Base-by-base conservation (phyloP, 2,797 vertebrate species). In the Hemibagrus guttatus region DNA sequence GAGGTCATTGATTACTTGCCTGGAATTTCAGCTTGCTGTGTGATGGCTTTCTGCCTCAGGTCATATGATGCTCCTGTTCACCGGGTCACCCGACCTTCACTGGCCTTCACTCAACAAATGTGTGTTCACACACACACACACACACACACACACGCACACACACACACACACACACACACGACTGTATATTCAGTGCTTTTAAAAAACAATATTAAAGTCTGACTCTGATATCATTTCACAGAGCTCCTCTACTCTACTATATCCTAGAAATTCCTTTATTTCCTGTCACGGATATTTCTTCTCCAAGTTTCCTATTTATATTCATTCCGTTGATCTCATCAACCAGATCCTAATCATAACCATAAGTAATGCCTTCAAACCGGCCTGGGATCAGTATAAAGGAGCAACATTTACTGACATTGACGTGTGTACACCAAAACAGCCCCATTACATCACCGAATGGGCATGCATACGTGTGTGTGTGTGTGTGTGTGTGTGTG, bases 1-100 rank as follows among this genome's bases (percentile, higher is more conserved):
- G 72, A 81, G 79, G 74, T 83, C 83, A 88, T 59, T 63, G 17
- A 56, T 88, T 87, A 69, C 54, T 56, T 46, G 66, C 35, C n/a
- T 12, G 49, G 49, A 13, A 79, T 64, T 66, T 28, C 80, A 78
- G 12, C 12, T 52, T 72, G 66, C 82, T 72, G 16, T 5, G 49
- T 46, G 81, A 69, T 35, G 56, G 79, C 35, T 28, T 63, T 83
- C 23, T 83, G 46, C 81, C 69, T 69, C 9, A n/a, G 81, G 54
- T 86, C 84, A 85, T 78, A 49, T 85, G 79, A 86, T 80, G 59
- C 54, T 84, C 83, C 3, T 26, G 14, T 68, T 42, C 52, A n/a
- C 49, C 5, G 21, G 54, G 83, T 86, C 87, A 89, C 63, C 79
- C 61, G 78, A 68, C 72, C 72, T 42, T 83, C 16, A 68, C 61